Base-by-base conservation (phyloP, 2,797 vertebrate genomes). In the Sebastolobus altivelis region DNA sequence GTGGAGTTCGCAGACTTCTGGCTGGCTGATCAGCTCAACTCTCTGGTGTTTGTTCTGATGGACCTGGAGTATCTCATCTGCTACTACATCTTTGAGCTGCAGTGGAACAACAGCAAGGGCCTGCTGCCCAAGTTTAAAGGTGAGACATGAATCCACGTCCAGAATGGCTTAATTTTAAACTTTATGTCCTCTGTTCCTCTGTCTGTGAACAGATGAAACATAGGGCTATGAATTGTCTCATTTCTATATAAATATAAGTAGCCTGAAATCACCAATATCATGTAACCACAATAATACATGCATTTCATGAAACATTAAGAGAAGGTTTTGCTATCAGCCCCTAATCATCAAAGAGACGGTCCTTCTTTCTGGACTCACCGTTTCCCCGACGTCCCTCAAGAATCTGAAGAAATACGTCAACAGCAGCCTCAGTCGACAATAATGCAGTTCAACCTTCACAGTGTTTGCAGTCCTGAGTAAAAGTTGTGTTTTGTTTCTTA, bases 1-100 rank as follows among this genome's bases (percentile, higher is more conserved):
- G 99, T 99, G 89, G 98, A 97, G 93, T 99, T 99, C 7, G 98
- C 99, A 82, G 99, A 99, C 95, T 99, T 99, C 96, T 99, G 99
- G 99, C 95, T 99, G 93, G 99, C 99, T 2, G 99, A 99, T 94
- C 99, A 99, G 92, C 97, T 99, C 83, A 99, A 99, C 95, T 99
- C 98, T 86, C 94, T 99, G 89, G 97, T 96, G 6, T 83, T 98
- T 78, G 97, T 98, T 80, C 95, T 99, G 81, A 98, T 98, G 97
- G 99, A 99, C 93, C 93, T 99, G 93, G 98, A 99, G 95, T 99
- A 98, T 95, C 97, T 99, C 95, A 96, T 98, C 95, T 99, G 98
- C 94, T 99, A 99, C 95, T 99, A 99, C 95, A 97, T 98, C 92
- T 97, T 99, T 79, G 97, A 99, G 91, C 95, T 99, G 81, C 90